These are phyloP conservation scores for Odocoileus virginianus DNA, from an alignment of 2,113 vertebrate genomes.

Conservation along the genomic window DNA sequence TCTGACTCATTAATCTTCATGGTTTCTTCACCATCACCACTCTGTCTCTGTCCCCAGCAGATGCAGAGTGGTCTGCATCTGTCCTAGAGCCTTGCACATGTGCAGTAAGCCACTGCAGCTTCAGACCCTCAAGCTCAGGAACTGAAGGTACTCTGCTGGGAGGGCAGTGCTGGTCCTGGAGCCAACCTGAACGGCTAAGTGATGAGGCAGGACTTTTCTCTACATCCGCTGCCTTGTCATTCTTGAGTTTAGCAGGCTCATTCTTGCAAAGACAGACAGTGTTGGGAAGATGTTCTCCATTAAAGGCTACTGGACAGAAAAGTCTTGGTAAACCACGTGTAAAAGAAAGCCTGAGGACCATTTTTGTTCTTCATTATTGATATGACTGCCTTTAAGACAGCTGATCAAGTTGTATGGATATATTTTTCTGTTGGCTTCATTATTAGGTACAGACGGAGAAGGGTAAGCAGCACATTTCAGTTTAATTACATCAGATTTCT, in stretches of 20 bases:
- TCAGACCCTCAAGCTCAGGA: background rate
- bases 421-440: background rate
- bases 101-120: rapidly evolving
- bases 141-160: rapidly evolving
- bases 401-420: background rate
- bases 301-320: background rate
- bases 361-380: background rate
- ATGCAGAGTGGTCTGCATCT: rapidly evolving
- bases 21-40: background rate
- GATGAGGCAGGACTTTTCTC: rapidly evolving
- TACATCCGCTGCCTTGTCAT: no score
- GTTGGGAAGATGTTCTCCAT: background rate
- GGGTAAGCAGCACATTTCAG: background rate
- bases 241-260: background rate
- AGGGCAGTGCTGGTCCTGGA: background rate
- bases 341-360: background rate
- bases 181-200: rapidly evolving
- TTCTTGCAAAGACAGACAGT: background rate
- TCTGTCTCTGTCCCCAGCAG: background rate
- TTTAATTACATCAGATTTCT: background rate
- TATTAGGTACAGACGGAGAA: background rate
- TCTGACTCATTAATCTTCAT: background rate
- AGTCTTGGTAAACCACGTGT: background rate
- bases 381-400: background rate
- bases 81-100: rapidly evolving